These are phyloP conservation scores for Athrips mouffetella DNA, from an alignment of 2,888 invertebrate genomes.

Conservation along the genomic window DNA sequence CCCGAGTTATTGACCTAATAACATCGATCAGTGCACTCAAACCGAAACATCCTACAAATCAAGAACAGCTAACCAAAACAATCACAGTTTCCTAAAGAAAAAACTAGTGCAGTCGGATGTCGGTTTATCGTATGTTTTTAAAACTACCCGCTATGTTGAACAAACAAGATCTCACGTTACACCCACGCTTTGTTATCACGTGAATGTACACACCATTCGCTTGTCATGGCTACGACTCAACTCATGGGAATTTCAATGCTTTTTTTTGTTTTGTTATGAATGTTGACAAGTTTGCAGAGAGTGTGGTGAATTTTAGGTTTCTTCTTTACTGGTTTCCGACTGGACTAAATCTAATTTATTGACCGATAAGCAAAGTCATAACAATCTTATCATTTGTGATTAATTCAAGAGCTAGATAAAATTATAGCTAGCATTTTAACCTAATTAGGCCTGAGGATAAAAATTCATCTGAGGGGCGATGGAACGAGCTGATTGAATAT, in stretches of 20 bases:
- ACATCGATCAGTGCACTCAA: neutral
- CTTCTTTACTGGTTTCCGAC: neutral
- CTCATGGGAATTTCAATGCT: neutral
- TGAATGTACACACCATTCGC: constrained; percentile 17
- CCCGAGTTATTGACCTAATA: neutral
- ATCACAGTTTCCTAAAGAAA: constrained; percentile 6
- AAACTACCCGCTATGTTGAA: constrained; percentile 26
- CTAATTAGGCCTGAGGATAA: too few species aligned
- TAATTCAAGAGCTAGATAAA: too few species aligned
- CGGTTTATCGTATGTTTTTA: constrained; percentile 26
- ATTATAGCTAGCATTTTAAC: too few species aligned
- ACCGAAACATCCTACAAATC: neutral
- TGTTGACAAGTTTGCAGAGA: neutral
- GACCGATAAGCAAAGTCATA: too few species aligned
- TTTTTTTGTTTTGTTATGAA: neutral
- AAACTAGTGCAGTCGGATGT: constrained; percentile 3
- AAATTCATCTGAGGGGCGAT: too few species aligned
- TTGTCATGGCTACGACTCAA: neutral
- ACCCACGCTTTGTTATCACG: constrained; percentile 15
- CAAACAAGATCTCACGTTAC: constrained; percentile 29
- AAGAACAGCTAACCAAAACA: constrained; percentile 10
- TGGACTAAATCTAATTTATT: too few species aligned
- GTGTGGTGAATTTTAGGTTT: neutral
- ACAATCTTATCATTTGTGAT: too few species aligned
- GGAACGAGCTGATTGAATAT: too few species aligned